Evolutionary conservation across 2,113 vertebrate species (phyloP).

Genomic region (Ariopsis seemanni): DNA sequence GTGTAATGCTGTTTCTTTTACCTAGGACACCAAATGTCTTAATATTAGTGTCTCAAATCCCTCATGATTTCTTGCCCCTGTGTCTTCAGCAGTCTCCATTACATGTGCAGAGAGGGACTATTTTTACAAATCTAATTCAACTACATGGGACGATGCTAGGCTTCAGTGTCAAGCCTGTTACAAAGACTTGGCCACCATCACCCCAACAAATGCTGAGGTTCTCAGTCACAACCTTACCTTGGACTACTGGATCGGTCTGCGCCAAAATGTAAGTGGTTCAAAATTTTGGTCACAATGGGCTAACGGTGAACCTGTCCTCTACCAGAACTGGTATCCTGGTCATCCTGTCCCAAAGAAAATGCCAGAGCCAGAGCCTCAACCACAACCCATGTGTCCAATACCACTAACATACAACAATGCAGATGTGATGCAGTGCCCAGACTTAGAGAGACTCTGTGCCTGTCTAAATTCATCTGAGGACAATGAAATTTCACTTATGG

Average conservation of each 20-base stretch:
- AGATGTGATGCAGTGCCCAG: neutral
- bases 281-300: conserved; percentile 66
- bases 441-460: neutral
- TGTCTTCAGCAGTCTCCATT: conserved; percentile 2
- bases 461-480: conserved; percentile 15
- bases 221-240: neutral
- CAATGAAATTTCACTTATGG: neutral
- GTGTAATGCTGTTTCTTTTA: neutral
- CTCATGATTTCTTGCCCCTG: neutral
- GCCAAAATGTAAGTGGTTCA: conserved; percentile 50
- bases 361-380: neutral
- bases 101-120: conserved; percentile 51
- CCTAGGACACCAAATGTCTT: too few species aligned
- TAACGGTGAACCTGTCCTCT: conserved; percentile 62
- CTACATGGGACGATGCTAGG: conserved; percentile 62
- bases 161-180: conserved; percentile 61
- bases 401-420: neutral
- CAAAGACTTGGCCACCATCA: conserved; percentile 65
- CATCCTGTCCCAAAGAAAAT: conserved; percentile 54
- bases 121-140: neutral
- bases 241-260: conserved; percentile 69
- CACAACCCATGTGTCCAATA: neutral
- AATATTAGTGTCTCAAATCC: neutral
- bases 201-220: conserved; percentile 44
- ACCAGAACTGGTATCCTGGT: conserved; percentile 76